A percentile compares a stretch with the other conserved stretches of the same genome.
phyloP scores from a whole-genome alignment of 2,113 vertebrate species.

The Charadrius vociferus region DNA sequence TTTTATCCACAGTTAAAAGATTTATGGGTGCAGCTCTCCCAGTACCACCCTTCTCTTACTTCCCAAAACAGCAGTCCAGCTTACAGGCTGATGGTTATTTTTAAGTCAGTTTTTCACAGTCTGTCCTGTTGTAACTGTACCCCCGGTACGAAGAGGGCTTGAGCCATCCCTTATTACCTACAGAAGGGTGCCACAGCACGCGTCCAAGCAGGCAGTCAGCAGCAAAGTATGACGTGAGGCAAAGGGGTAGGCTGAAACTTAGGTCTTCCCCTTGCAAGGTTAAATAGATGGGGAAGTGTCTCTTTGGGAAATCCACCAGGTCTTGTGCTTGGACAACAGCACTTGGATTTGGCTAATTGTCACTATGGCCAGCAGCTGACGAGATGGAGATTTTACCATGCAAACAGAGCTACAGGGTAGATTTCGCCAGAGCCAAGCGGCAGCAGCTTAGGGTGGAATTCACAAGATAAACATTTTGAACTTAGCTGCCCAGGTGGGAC shows the following conservation, averaged over 20 bases:
- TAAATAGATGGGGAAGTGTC: neutral
- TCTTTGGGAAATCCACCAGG: neutral
- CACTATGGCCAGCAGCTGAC: neutral
- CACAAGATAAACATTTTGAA: neutral
- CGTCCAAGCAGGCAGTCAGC: neutral
- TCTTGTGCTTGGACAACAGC: neutral
- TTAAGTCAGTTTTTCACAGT: neutral
- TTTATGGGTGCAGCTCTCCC: neutral
- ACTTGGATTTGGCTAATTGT: neutral
- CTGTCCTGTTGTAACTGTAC: neutral
- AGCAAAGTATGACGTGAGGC: neutral
- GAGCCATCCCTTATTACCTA: neutral
- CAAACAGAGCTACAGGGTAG: neutral
- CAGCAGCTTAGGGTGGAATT: neutral
- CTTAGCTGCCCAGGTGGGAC: neutral
- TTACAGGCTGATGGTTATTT: neutral
- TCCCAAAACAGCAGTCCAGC: neutral
- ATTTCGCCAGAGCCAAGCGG: neutral
- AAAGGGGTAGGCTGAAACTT: neutral
- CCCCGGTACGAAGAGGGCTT: accelerated
- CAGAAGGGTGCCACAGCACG: neutral
- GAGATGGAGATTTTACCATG: neutral
- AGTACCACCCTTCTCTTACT: neutral
- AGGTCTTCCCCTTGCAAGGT: neutral
- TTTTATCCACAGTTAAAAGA: neutral